These are phyloP conservation scores for Aphelinus certus DNA, from an alignment of 1,140 invertebrate species.

Conservation along the genomic window DNA sequence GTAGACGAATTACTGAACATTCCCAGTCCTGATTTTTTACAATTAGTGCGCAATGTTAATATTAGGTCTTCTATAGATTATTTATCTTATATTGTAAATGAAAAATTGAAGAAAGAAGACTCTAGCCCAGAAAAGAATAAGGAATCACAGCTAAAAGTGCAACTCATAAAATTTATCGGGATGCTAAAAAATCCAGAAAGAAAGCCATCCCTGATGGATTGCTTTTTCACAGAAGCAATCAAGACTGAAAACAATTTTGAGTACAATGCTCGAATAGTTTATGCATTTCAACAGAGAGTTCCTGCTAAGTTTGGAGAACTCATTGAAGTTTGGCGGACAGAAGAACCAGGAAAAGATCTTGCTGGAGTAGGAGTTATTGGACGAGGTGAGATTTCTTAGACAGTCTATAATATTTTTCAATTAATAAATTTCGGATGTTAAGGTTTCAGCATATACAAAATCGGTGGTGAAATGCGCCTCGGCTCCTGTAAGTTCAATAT, in stretches of 20 bases:
- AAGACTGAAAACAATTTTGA: slow-evolving; percentile 23
- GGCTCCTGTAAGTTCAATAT: slow-evolving; percentile 44
- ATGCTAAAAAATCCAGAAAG: slow-evolving; percentile 16
- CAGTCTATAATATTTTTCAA: slow-evolving; percentile 1
- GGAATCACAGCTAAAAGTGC: slow-evolving; percentile 4
- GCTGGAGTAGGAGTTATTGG: slow-evolving; percentile 44
- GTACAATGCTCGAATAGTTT: slow-evolving; percentile 27
- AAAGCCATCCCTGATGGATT: slow-evolving; percentile 26
- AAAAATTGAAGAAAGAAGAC: slow-evolving; percentile 23
- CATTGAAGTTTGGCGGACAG: slow-evolving; percentile 37
- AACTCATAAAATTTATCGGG: slow-evolving; percentile 6
- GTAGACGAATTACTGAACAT: slow-evolving; percentile 26
- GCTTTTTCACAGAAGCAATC: slow-evolving; percentile 32
- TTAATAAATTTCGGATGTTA: slow-evolving; percentile 2
- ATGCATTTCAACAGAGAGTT: slow-evolving; percentile 37
- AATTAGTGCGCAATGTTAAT: slow-evolving; percentile 46
- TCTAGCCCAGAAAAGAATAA: neutral
- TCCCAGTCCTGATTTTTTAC: slow-evolving; percentile 36
- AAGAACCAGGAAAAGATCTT: slow-evolving; percentile 41
- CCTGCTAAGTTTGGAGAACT: slow-evolving; percentile 40
- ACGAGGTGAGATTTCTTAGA: slow-evolving; percentile 39
- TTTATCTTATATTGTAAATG: slow-evolving; percentile 12
- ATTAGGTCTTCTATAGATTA: slow-evolving; percentile 31
- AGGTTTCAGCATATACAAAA: slow-evolving; percentile 47
- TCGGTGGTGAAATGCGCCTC: slow-evolving; percentile 46